Conservation (phyloP, 2,797 vertebrate genomes). For the Rhinophrynus dorsalis region DNA sequence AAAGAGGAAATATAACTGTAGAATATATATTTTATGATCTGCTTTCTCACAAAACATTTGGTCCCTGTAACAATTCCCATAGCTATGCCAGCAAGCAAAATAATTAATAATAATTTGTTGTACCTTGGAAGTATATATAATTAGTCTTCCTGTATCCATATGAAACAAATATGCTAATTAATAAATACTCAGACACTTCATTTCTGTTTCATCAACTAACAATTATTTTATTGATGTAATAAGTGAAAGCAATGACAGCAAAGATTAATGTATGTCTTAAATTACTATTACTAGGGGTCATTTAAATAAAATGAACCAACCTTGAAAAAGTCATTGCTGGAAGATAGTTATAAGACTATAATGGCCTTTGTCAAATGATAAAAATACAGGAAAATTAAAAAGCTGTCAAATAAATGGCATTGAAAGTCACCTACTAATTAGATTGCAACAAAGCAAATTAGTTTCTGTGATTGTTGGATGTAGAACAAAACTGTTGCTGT, state of each 20-base stretch:
- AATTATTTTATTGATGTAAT: conserved; percentile 72
- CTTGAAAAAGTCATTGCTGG: conserved; percentile 74
- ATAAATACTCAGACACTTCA: conserved; percentile 64
- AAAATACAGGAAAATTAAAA: conserved; percentile 71
- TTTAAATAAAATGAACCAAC: conserved; percentile 75
- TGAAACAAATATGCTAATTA: conserved; percentile 63
- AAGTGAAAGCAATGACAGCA: conserved; percentile 70
- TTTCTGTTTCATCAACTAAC: conserved; percentile 67
- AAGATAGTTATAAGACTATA: conserved; percentile 67
- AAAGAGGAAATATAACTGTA: too few species aligned
- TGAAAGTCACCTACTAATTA: conserved; percentile 66
- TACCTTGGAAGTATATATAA: conserved; percentile 8
- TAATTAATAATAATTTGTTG: conserved; percentile 19
- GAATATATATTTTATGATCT: neutral
- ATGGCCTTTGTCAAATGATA: conserved; percentile 73
- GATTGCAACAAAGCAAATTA: conserved; percentile 68
- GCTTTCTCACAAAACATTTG: neutral
- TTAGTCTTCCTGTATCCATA: conserved; percentile 2
- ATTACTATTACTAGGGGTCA: conserved; percentile 77
- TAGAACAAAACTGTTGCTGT: conserved; percentile 19
- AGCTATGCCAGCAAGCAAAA: neutral
- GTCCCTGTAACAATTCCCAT: neutral
- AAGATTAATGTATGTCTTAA: conserved; percentile 81
- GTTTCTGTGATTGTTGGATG: conserved; percentile 58
- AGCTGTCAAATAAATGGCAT: conserved; percentile 69